These are phyloP conservation scores for Galeopterus variegatus DNA, from an alignment of 2,113 vertebrate genomes.

Conservation along the genomic window DNA sequence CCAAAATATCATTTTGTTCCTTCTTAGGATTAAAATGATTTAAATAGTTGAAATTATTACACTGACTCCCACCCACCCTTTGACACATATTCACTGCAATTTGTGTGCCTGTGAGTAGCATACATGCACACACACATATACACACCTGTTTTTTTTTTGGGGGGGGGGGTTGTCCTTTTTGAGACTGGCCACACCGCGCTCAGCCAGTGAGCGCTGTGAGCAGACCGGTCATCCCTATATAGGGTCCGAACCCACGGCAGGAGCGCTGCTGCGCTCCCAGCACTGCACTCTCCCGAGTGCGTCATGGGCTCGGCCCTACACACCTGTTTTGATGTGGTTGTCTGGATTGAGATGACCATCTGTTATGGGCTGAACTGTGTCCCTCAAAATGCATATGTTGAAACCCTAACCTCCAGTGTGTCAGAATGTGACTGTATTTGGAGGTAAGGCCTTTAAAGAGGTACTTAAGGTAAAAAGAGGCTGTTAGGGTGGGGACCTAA, in stretches of 20 bases:
- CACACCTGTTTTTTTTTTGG: no score
- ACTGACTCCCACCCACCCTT: background rate
- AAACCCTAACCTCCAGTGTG: background rate
- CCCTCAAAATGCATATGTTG: background rate
- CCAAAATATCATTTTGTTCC: background rate
- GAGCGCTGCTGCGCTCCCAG: no score
- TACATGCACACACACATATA: background rate
- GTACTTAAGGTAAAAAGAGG: background rate
- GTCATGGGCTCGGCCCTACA: no score
- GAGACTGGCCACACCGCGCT: no score
- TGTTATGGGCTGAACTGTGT: background rate
- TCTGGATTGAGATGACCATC: background rate
- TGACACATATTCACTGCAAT: background rate
- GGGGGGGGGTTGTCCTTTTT: no score
- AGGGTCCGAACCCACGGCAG: no score
- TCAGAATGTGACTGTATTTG: background rate
- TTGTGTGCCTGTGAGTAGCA: background rate
- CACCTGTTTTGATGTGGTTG: no score
- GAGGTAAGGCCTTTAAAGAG: background rate
- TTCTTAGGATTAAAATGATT: background rate
- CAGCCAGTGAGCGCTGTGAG: no score
- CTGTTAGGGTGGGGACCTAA: accelerated
- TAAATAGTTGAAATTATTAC: background rate
- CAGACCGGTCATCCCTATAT: no score
- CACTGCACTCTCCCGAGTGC: no score